Conservation (phyloP, 2,797 vertebrate genomes). For the Hypotaenidia okinawae region DNA sequence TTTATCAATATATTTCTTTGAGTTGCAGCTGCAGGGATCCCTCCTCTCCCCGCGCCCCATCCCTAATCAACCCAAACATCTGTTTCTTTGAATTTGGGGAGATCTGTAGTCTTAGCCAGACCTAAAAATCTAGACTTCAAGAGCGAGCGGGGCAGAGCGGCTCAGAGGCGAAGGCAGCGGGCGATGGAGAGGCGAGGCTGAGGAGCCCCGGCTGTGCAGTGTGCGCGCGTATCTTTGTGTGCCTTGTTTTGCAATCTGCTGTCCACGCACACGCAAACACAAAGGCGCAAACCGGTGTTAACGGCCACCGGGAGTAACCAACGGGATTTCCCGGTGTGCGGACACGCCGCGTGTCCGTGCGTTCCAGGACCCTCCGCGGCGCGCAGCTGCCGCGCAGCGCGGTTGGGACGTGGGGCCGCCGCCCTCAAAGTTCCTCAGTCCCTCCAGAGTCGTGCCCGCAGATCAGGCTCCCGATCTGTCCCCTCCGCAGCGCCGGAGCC, state of each 20-base stretch:
- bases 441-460: not conserved
- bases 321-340: not conserved
- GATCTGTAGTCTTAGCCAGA: constrained; percentile 57
- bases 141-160: not conserved
- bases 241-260: not conserved
- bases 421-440: not conserved
- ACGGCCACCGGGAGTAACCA: not conserved
- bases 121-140: not conserved
- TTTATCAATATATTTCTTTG: constrained; percentile 76
- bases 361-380: not conserved
- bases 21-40: constrained; percentile 74
- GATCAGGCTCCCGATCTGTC: fast-evolving
- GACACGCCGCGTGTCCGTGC: not conserved
- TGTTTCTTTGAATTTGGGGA: constrained; percentile 73
- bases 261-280: constrained; percentile 8
- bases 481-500: not conserved
- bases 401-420: not conserved
- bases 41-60: constrained; percentile 26
- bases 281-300: not conserved
- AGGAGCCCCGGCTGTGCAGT: not conserved
- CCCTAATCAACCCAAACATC: constrained; percentile 76
- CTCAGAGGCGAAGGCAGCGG: not conserved
- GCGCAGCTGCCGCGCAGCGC: not conserved
- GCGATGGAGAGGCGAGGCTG: not conserved
- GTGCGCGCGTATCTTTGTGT: not conserved